Base-by-base conservation (phyloP, 2,797 vertebrate species). In the Forpus xanthops region DNA sequence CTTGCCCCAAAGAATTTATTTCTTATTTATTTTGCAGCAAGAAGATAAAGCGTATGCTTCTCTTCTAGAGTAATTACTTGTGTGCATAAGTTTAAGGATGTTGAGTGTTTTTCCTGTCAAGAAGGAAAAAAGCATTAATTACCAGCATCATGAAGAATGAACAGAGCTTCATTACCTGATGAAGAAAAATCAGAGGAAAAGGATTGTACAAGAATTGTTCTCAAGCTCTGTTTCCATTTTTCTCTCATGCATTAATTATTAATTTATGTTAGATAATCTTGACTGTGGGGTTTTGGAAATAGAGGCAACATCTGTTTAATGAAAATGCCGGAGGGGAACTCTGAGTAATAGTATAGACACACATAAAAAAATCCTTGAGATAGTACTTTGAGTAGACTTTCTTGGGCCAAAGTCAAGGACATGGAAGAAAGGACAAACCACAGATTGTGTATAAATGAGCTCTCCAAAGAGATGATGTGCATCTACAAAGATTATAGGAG, bases 41-140 rank as follows among this genome's bases (percentile, higher is more conserved):
- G 28, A 70, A 93, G 66, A 67, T 89, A 86, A 87, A 94, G 55
- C 61, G 72, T 95, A 83, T 96, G 73, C 62, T 90, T 91, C 25
- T 91, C 58, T 92, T 92, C 70, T 72, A 83, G 33, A 20, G 2
- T 80, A 80, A 45, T 81, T 95, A 72, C 71, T 94, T 79, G 60
- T 56, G 44, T 85, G 61, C 28, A 25, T 75, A 61, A 93, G 87
- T 85, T 89, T 61, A 92, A 89, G 86, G 80, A 92, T 62, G 73
- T 79, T 85, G 50, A 93, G 62, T 91, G 79, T 53, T 92, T 91
- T 95, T 91, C 87, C 85, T 94, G 62, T 95, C 55, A 68, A 73
- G 92, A 93, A 75, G 42, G 62, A 79, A 50, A 87, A 87, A 83
- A 83, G 28, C 62, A 72, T 87, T 95, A 76, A 86, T 90, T 91